phyloP scores from a whole-genome alignment of 2,888 invertebrate species.

The Pseudococcus longispinus region DNA sequence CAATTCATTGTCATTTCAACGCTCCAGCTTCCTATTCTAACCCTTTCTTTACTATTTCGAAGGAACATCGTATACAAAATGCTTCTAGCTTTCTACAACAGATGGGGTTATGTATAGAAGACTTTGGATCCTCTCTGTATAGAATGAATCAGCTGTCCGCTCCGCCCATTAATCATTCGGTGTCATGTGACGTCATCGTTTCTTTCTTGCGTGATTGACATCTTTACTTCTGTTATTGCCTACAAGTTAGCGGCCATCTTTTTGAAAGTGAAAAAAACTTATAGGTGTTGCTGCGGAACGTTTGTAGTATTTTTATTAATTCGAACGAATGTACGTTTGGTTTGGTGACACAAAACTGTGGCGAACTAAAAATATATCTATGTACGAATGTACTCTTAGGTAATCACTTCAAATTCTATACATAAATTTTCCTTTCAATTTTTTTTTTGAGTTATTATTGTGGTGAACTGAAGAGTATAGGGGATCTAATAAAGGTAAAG shows the following conservation, averaged over 20 bases:
- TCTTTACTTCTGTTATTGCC: slow-evolving; percentile 45
- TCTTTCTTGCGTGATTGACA: slow-evolving; percentile 51
- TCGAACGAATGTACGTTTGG: neutral
- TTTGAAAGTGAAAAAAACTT: slow-evolving; percentile 34
- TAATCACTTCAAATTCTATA: too few species aligned
- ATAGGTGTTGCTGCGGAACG: neutral
- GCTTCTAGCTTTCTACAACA: neutral
- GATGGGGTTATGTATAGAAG: neutral
- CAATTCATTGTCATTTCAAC: neutral
- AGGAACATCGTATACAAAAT: neutral
- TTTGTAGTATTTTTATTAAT: slow-evolving; percentile 15
- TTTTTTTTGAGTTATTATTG: too few species aligned
- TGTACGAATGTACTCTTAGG: too few species aligned
- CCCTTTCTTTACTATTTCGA: neutral
- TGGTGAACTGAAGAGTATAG: too few species aligned
- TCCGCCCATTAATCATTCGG: slow-evolving; percentile 57
- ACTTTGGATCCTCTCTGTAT: neutral
- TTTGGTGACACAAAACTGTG: neutral
- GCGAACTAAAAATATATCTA: neutral
- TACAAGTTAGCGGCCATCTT: slow-evolving; percentile 50
- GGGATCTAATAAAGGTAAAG: too few species aligned
- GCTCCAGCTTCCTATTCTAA: neutral
- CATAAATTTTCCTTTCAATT: too few species aligned
- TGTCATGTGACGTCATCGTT: slow-evolving; percentile 55
- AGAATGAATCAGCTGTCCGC: slow-evolving; percentile 52